Evolutionary conservation across 2,113 vertebrate genomes (phyloP), one percentile per base, ranked within the genome.

Genomic region (Anarhynchus alexandrinus): DNA sequence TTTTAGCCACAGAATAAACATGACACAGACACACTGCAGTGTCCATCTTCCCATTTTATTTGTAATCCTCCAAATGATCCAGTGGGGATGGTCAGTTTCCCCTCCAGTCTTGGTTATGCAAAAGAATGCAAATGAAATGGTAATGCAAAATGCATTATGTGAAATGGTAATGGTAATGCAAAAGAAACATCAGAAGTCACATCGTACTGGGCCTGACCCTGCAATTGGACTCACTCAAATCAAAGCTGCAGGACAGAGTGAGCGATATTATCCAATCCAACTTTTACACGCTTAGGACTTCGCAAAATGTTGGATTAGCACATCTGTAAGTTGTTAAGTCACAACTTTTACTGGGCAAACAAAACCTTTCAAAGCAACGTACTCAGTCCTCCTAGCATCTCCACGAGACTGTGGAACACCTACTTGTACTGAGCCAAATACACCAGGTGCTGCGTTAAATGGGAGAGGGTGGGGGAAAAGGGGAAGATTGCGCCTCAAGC

Each of bases 41-140:
- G 4, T 76, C 52, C 69, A 91, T 82, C 86, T 94, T 89, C 92
- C 87, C 69, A 42, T 85, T 97, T 97, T 97, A 97, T 97, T 95
- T 95, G 62, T 64, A 73, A 91, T 71, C 34, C 38, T 40, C 57
- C 27, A 85, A 78, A 66, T 19, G 59, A 86, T 61, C 58, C 73
- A 57, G 10, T 8, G 49, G 57, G 42, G 51, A 84, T 62, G 26
- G 64, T 81, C 69, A 85, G 59, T 30, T 72, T 88, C 57, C 70
- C 36, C 71, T 86, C 59, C 78, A 86, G 42, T 57, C 61, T 86
- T 69, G 77, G 40, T 49, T 72, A n/a, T n/a, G n/a, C n/a, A n/a
- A n/a, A n/a, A n/a, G n/a, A n/a, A n/a, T n/a, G n/a, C n/a, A n/a
- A n/a, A n/a, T n/a, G n/a, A n/a, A n/a, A n/a, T n/a, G n/a, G n/a